Conservation (phyloP, 2,113 vertebrate species). For the Arenaria interpres region DNA sequence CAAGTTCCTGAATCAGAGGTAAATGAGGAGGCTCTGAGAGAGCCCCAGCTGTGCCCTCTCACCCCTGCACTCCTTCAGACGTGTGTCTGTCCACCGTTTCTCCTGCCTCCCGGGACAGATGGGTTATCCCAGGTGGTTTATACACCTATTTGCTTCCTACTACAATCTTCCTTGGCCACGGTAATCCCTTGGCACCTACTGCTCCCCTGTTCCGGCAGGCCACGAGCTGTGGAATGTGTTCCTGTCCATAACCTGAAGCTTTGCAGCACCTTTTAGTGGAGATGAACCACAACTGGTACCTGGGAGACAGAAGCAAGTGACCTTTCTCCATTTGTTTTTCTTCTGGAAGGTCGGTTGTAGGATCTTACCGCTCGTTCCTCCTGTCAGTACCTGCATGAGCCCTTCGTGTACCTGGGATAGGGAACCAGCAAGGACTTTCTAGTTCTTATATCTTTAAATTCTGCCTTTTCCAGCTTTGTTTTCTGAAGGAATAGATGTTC, state of each 20-base stretch:
- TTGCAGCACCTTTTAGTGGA: neutral
- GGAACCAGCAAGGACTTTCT: neutral
- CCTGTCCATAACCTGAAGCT: neutral
- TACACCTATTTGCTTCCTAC: neutral
- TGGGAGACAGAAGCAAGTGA: neutral
- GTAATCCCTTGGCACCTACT: neutral
- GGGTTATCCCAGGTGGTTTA: neutral
- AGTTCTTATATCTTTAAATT: neutral
- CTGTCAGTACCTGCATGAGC: neutral
- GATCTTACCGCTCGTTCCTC: neutral
- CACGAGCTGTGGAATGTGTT: neutral
- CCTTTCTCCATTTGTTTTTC: neutral
- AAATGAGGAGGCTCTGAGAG: neutral
- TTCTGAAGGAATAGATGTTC: neutral
- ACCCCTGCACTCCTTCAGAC: neutral
- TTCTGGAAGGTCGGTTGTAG: neutral
- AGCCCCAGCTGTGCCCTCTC: neutral
- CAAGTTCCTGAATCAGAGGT: neutral
- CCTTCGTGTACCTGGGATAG: neutral
- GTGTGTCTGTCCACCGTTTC: neutral
- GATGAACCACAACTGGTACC: neutral
- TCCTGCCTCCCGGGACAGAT: neutral
- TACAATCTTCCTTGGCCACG: neutral
- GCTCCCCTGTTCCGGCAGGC: neutral
- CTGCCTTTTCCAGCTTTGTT: neutral